Evolutionary conservation across 2,888 invertebrate genomes (phyloP).

Genomic region (Tetranychus truncatus): DNA sequence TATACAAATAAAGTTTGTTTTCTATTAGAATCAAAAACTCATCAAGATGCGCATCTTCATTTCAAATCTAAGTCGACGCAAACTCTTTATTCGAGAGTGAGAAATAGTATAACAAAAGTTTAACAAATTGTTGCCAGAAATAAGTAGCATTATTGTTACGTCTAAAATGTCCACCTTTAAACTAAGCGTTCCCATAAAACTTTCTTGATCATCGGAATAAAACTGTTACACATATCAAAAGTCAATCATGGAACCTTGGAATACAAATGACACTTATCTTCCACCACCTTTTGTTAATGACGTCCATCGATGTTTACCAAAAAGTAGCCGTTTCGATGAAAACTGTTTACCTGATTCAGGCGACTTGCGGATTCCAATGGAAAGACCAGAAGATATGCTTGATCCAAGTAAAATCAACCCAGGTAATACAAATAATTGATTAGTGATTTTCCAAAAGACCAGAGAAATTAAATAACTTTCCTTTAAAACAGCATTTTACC

Average conservation of each 20-base stretch:
- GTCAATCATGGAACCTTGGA: neutral
- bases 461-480: neutral
- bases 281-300: neutral
- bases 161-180: no score
- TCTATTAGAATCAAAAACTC: no score
- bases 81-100: no score
- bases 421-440: conserved; percentile 5
- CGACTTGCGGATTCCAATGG: conserved; percentile 20
- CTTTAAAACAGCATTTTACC: conserved; percentile 23
- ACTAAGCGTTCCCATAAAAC: no score
- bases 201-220: no score
- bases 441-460: neutral
- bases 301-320: neutral
- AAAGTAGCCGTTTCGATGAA: neutral
- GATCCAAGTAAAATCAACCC: conserved; percentile 26
- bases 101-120: no score
- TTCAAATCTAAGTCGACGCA: no score
- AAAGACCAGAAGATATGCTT: conserved; percentile 27
- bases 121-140: no score
- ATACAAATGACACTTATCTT: neutral
- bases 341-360: conserved; percentile 1
- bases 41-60: no score
- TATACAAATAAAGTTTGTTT: no score
- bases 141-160: no score
- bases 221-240: neutral